These are phyloP conservation scores for Rhodeus uyekii DNA, from an alignment of 2,797 vertebrate species.

Conservation along the genomic window DNA sequence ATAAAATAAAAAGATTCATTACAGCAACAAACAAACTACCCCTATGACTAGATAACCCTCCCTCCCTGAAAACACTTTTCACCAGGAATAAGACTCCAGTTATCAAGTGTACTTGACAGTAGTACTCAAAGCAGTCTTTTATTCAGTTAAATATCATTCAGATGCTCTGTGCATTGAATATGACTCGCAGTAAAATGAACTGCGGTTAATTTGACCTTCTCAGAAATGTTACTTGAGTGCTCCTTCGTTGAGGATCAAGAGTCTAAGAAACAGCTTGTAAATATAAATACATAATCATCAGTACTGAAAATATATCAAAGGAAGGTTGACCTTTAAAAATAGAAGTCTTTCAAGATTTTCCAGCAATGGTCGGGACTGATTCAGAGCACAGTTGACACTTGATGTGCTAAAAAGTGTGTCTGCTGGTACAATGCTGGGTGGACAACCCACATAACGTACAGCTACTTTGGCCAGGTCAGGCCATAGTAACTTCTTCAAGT, in stretches of 20 bases:
- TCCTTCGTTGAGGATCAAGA: slow-evolving; percentile 70
- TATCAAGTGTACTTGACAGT: slow-evolving; percentile 59
- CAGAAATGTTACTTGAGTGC: slow-evolving; percentile 54
- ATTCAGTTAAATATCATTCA: slow-evolving; percentile 52
- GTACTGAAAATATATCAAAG: slow-evolving; percentile 98
- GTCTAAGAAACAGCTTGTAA: slow-evolving; percentile 54
- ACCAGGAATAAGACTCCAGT: slow-evolving; percentile 74
- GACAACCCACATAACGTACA: slow-evolving; percentile 93
- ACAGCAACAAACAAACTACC: slow-evolving; percentile 78
- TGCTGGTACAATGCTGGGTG: slow-evolving; percentile 91
- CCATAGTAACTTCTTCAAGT: slow-evolving; percentile 93
- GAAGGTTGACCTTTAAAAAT: slow-evolving; percentile 98
- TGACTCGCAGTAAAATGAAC: slow-evolving; percentile 51
- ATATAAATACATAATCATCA: slow-evolving; percentile 80
- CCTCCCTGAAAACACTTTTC: slow-evolving; percentile 80
- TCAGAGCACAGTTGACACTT: slow-evolving; percentile 83
- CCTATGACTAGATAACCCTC: slow-evolving; percentile 75
- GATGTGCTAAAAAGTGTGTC: slow-evolving; percentile 95
- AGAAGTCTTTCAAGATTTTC: slow-evolving; percentile 97
- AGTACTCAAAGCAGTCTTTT: slow-evolving; percentile 55
- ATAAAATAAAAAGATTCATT: slow-evolving; percentile 71
- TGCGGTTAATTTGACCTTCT: slow-evolving; percentile 48
- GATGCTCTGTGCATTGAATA: slow-evolving; percentile 68
- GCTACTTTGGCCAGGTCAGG: slow-evolving; percentile 92
- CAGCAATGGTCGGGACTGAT: slow-evolving; percentile 87